These are phyloP conservation scores for Deroptyus accipitrinus DNA, from an alignment of 2,113 vertebrate species.

Conservation along the genomic window DNA sequence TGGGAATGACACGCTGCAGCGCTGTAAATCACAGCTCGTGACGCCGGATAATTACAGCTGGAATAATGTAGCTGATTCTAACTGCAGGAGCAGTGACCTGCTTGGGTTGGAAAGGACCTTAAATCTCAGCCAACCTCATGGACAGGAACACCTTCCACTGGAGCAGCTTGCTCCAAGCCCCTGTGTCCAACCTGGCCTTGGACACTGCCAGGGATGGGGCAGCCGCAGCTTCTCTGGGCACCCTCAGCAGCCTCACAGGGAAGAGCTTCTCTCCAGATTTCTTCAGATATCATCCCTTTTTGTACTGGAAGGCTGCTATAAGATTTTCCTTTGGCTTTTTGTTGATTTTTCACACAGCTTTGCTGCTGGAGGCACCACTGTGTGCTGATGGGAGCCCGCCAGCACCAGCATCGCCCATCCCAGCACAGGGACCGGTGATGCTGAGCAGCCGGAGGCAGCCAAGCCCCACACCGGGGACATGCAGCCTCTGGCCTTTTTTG, in stretches of 20 bases:
- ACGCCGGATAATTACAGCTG: neutral
- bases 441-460: neutral
- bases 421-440: accelerated
- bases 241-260: neutral
- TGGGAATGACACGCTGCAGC: neutral
- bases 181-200: neutral
- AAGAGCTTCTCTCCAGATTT: neutral
- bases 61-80: neutral
- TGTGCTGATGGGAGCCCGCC: neutral
- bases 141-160: neutral
- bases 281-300: neutral
- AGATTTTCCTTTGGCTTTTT: neutral
- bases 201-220: neutral
- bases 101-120: neutral
- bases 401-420: accelerated
- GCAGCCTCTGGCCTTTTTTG: slow-evolving; percentile 60
- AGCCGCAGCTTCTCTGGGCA: neutral
- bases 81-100: neutral
- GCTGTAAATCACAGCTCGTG: neutral
- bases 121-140: neutral
- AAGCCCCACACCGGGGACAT: neutral
- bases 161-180: neutral
- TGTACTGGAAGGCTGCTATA: neutral
- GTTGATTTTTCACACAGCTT: neutral
- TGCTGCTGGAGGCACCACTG: accelerated